Percentiles rank a stretch among this genome's conserved stretches.
Conservation (phyloP, 2,113 vertebrate species). For the Camelus bactrianus region DNA sequence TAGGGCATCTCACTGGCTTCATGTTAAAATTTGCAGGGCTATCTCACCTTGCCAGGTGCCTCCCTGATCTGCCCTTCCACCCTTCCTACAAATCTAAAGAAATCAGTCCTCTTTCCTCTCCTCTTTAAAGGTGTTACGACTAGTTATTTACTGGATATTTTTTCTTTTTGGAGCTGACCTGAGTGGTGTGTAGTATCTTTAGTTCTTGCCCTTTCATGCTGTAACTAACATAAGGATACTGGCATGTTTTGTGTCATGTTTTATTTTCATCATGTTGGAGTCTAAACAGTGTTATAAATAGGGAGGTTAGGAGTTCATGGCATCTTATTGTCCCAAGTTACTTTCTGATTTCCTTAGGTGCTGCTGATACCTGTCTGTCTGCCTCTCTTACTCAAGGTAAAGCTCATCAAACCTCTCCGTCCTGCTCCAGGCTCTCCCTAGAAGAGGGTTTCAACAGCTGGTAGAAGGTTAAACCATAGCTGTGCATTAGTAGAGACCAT, state of each 20-base stretch:
- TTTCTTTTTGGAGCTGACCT: background rate
- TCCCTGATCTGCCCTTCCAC: background rate
- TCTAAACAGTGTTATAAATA: background rate
- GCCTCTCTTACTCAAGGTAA: background rate
- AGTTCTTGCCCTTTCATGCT: background rate
- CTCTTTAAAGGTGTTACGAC: background rate
- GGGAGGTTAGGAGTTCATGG: background rate
- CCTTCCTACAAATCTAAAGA: conserved; percentile 8
- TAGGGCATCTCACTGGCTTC: background rate
- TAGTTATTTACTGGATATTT: background rate
- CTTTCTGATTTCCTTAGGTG: conserved; percentile 13
- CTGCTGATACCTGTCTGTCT: background rate
- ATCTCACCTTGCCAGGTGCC: background rate
- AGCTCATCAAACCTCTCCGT: background rate
- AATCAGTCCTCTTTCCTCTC: background rate
- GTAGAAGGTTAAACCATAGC: background rate
- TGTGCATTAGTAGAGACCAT: background rate
- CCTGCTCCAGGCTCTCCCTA: background rate
- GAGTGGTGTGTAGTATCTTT: background rate
- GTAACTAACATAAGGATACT: background rate
- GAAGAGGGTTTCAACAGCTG: background rate
- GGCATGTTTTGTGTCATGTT: background rate
- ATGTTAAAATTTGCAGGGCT: background rate
- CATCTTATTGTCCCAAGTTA: background rate
- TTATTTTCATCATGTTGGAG: background rate